phyloP scores from a whole-genome alignment of 2,113 vertebrate species.

The Petrocephalus zakoni region DNA sequence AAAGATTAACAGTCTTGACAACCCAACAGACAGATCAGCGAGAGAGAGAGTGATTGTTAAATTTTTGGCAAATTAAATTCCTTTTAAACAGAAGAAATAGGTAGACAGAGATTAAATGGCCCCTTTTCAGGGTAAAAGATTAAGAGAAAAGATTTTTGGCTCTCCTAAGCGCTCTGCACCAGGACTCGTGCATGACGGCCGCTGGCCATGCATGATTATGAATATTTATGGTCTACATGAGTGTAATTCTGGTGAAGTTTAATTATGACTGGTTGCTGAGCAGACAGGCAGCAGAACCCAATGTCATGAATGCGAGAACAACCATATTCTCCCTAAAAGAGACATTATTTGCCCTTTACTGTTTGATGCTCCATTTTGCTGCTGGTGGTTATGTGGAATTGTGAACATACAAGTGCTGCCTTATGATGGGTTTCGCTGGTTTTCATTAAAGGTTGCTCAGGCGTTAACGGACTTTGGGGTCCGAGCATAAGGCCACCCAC shows the following conservation, averaged over 20 bases:
- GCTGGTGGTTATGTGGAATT: background rate
- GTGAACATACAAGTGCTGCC: background rate
- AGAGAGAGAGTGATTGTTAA: conserved; percentile 47
- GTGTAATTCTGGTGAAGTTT: conserved; percentile 44
- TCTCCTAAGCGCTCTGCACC: conserved; percentile 32
- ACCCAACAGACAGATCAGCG: conserved; percentile 64
- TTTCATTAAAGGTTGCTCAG: background rate
- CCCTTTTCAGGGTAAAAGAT: conserved; percentile 35
- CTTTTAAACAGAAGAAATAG: conserved; percentile 46
- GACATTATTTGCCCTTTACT: background rate
- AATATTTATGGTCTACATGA: conserved; percentile 53
- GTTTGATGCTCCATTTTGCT: background rate
- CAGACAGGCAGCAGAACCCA: conserved; percentile 42
- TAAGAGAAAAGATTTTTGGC: conserved; percentile 33
- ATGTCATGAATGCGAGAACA: conserved; percentile 5
- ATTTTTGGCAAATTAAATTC: conserved; percentile 48
- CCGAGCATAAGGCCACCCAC: background rate
- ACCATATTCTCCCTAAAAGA: background rate
- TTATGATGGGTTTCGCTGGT: background rate
- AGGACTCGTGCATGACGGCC: conserved; percentile 44
- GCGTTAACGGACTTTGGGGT: background rate
- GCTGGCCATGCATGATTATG: conserved; percentile 41
- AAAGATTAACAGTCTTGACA: conserved; percentile 89
- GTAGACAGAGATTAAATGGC: conserved; percentile 48
- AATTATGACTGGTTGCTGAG: conserved; percentile 48